Evolutionary conservation across 2,113 vertebrate species (phyloP).

Genomic region (Uria aalge): DNA sequence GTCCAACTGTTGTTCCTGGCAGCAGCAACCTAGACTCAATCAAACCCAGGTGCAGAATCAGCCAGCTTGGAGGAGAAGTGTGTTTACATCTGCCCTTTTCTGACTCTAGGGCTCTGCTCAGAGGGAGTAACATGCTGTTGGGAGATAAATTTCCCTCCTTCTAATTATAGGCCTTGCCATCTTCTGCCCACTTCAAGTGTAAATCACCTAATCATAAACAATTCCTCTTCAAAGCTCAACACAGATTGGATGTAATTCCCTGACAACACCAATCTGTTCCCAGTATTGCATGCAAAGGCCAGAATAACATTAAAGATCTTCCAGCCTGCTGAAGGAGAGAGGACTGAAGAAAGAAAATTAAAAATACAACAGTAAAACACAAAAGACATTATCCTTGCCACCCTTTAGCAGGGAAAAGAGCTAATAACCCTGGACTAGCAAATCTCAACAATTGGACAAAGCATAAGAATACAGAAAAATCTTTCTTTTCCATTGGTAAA

Average conservation of each 20-base stretch:
- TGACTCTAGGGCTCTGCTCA: constrained; percentile 48
- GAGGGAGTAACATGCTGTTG: constrained; percentile 57
- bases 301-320: constrained; percentile 52
- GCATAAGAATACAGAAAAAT: not conserved
- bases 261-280: constrained; percentile 69
- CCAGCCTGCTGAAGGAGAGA: constrained; percentile 23
- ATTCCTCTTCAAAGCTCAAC: constrained; percentile 68
- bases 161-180: constrained; percentile 74
- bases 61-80: constrained; percentile 48
- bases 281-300: constrained; percentile 30
- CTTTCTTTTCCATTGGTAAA: not conserved
- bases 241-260: constrained; percentile 67
- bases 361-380: not conserved
- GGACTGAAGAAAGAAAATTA: not conserved
- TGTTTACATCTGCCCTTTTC: constrained; percentile 60
- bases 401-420: not conserved
- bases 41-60: constrained; percentile 51
- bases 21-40: constrained; percentile 30
- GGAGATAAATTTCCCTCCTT: constrained; percentile 74
- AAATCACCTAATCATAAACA: constrained; percentile 74
- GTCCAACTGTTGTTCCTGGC: constrained; percentile 65
- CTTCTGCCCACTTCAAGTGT: constrained; percentile 64
- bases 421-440: not conserved
- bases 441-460: not conserved
- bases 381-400: not conserved